A percentile compares a stretch with the other conserved stretches of the same genome.
These are phyloP conservation scores for Aldabrachelys gigantea DNA, from an alignment of 2,113 vertebrate genomes.

Conservation along the genomic window DNA sequence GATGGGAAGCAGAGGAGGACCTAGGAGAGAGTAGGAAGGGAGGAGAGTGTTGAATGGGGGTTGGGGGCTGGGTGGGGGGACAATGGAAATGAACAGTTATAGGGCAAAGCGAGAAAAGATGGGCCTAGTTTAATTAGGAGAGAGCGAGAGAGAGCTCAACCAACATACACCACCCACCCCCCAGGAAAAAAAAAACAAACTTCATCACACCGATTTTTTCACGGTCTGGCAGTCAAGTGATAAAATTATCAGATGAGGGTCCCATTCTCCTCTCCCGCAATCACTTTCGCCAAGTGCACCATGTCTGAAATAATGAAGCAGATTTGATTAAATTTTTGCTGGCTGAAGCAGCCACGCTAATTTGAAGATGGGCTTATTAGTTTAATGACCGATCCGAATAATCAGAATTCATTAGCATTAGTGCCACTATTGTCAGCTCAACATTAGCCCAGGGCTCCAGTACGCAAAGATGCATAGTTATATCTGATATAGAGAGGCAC, in stretches of 20 bases:
- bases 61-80: background rate
- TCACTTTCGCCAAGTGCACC: slow-evolving; percentile 75
- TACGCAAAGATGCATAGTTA: slow-evolving; percentile 61
- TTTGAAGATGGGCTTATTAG: slow-evolving; percentile 97
- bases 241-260: slow-evolving; percentile 79
- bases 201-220: slow-evolving; percentile 81
- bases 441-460: slow-evolving; percentile 86
- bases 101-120: slow-evolving; percentile 43
- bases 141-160: slow-evolving; percentile 11
- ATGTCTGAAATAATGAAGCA: slow-evolving; percentile 81
- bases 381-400: slow-evolving; percentile 95
- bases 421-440: slow-evolving; percentile 83
- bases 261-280: slow-evolving; percentile 65
- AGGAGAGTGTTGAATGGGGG: slow-evolving; percentile 32
- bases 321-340: slow-evolving; percentile 80
- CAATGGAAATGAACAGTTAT: slow-evolving; percentile 35
- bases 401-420: slow-evolving; percentile 98
- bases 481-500: slow-evolving; percentile 51
- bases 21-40: slow-evolving; percentile 28
- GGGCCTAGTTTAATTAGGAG: slow-evolving; percentile 57
- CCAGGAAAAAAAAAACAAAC: slow-evolving; percentile 51
- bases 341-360: slow-evolving; percentile 82
- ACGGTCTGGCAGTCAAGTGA: slow-evolving; percentile 81
- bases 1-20: slow-evolving; percentile 31
- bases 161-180: slow-evolving; percentile 43